These are phyloP conservation scores for Venusia cambrica DNA, from an alignment of 2,888 invertebrate genomes.

Conservation along the genomic window DNA sequence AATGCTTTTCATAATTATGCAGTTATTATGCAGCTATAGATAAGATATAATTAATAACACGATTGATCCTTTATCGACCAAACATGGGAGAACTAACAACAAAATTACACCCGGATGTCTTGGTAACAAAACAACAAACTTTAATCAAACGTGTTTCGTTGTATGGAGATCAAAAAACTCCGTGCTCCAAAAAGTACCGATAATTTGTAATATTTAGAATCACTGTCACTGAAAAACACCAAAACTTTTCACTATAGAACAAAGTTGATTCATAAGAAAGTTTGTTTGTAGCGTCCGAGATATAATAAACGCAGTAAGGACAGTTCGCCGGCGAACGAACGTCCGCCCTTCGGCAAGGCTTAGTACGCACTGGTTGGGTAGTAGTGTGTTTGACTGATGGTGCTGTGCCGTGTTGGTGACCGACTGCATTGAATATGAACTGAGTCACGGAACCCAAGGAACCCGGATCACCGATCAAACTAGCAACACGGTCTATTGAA, in stretches of 20 bases:
- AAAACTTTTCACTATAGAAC: slow-evolving; percentile 49
- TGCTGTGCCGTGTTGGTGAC: slow-evolving; percentile 48
- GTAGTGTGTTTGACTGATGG: slow-evolving; percentile 39
- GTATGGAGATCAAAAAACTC: slow-evolving; percentile 55
- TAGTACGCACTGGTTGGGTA: slow-evolving; percentile 53
- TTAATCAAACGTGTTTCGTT: slow-evolving; percentile 70
- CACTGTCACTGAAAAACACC: slow-evolving; percentile 45
- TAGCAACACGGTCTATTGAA: slow-evolving; percentile 60
- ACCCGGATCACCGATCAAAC: slow-evolving; percentile 65
- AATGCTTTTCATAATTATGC: slow-evolving; percentile 41
- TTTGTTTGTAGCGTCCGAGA: slow-evolving; percentile 53
- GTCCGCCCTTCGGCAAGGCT: slow-evolving; percentile 54
- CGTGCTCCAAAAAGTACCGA: slow-evolving; percentile 48
- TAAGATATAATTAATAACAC: slow-evolving; percentile 25
- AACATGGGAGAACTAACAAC: slow-evolving; percentile 41
- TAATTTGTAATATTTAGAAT: slow-evolving; percentile 46
- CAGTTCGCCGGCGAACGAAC: slow-evolving; percentile 43
- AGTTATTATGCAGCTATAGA: slow-evolving; percentile 7
- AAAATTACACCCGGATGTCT: slow-evolving; percentile 67
- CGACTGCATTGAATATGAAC: slow-evolving; percentile 58
- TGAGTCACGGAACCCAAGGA: slow-evolving; percentile 66
- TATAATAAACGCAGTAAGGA: slow-evolving; percentile 43
- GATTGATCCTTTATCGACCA: slow-evolving; percentile 35
- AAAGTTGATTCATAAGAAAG: slow-evolving; percentile 53
- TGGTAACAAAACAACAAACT: slow-evolving; percentile 73